Base-by-base conservation (phyloP, 2,113 vertebrate species). In the Indicator maculatus region DNA sequence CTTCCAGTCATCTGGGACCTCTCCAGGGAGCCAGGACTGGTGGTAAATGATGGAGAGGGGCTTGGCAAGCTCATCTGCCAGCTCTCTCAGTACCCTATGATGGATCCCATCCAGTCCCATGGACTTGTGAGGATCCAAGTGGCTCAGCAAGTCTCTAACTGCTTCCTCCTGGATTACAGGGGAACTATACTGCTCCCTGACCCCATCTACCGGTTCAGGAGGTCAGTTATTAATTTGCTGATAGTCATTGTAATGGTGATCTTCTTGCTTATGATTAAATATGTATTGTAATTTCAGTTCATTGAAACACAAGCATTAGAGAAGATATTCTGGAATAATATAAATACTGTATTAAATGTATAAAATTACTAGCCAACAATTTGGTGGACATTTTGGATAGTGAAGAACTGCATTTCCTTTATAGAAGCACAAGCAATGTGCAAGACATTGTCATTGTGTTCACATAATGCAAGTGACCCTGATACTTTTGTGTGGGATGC, bases 241-340 rank as follows among this genome's bases (percentile, higher is more conserved):
- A 11, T 65, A 53, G 94, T 95, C 91, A 66, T 89, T 95, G 82
- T 88, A 93, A 96, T 75, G 78, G 44, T 89, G 86, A 92, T 86
- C 70, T 93, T 72, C 63, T 94, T 94, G 52, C 72, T 90, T 93
- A 77, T 5, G 38, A 83, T 59, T 90, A 85, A 93, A 94, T 94
- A 81, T 86, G 89, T 73, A 78, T 50, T 88, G 50, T 74, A 93
- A 95, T 93, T 95, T 94, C 66, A 91, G 66, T 73, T 91, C 52
- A 74, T 41, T 93, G 86, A 94, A 96, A 94, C 11, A 60, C 20
- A 87, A 91, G 63, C 66, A 80, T 88, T 95, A 91, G 45, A 79
- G 86, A 94, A 97, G 41, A 60, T 73, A 78, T 93, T 81, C 83
- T 91, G 81, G 88, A 93, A 96, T 83, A 91, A 70, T 86, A 78